phyloP scores from a whole-genome alignment of 2,113 vertebrate genomes.

The Desmodus rotundus region DNA sequence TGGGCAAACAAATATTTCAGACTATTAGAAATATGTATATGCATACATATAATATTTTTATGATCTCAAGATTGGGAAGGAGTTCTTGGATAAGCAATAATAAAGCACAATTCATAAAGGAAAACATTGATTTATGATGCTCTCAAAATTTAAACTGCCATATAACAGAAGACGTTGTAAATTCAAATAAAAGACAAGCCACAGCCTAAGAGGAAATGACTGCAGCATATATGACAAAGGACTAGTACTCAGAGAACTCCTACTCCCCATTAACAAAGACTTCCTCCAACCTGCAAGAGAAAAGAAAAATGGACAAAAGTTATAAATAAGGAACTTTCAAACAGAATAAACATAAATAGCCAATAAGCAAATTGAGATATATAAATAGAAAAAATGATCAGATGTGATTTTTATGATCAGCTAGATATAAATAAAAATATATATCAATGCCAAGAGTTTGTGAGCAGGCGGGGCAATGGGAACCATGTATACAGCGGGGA shows the following conservation, averaged over 20 bases:
- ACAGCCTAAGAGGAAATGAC: not conserved
- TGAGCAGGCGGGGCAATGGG: not conserved
- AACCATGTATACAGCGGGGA: not conserved
- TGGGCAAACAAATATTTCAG: not conserved
- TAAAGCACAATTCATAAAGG: not conserved
- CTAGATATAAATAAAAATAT: conserved; percentile 4
- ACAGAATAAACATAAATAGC: conserved; percentile 16
- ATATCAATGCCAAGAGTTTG: not conserved
- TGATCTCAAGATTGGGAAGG: not conserved
- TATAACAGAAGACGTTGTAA: not conserved
- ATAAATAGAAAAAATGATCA: conserved; percentile 12
- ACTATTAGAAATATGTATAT: not conserved
- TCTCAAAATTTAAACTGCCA: not conserved
- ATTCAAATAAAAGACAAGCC: not conserved
- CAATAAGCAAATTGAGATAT: not conserved
- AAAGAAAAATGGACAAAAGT: not conserved
- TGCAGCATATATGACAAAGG: not conserved
- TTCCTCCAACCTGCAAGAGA: not conserved
- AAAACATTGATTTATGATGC: not conserved
- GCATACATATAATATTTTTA: not conserved
- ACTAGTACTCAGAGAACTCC: not conserved
- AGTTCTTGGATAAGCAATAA: not conserved
- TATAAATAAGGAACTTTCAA: not conserved
- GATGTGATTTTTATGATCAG: not conserved
- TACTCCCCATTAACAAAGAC: not conserved